phyloP scores from a whole-genome alignment of 2,113 vertebrate genomes.

The Gracilinanus agilis region DNA sequence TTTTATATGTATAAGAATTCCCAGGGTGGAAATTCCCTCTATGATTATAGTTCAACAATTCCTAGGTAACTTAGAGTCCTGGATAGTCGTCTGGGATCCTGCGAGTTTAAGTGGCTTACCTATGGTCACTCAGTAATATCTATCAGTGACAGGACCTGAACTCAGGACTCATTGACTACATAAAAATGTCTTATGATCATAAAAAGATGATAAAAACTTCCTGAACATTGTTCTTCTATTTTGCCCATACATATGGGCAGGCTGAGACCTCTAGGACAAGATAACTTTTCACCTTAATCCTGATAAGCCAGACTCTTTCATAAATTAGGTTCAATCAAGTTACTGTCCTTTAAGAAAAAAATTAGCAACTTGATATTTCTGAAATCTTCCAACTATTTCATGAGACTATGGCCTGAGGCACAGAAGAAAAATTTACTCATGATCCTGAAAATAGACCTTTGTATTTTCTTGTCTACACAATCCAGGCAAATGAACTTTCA shows the following conservation, averaged over 20 bases:
- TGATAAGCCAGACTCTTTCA: not conserved
- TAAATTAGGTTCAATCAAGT: not conserved
- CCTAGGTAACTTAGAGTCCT: not conserved
- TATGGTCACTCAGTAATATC: not conserved
- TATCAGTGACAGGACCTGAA: not conserved
- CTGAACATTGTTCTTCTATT: constrained; percentile 9
- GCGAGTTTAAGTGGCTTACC: not conserved
- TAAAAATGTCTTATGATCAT: not conserved
- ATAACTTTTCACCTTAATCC: constrained; percentile 26
- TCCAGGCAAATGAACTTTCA: not conserved
- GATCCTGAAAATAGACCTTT: not conserved
- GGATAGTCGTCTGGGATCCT: not conserved
- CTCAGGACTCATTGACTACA: not conserved
- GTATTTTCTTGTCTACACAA: constrained; percentile 21
- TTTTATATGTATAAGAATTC: not conserved
- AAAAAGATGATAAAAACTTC: constrained; percentile 31
- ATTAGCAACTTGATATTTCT: constrained; percentile 23
- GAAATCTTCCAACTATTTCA: constrained; percentile 27
- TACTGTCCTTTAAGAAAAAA: not conserved
- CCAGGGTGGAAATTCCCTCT: not conserved
- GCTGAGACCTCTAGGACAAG: not conserved
- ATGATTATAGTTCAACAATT: not conserved
- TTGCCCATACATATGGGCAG: not conserved
- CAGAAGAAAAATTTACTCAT: constrained; percentile 23
- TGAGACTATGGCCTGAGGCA: constrained; percentile 14